Evolutionary conservation across 1,140 invertebrate genomes (phyloP), one percentile per base, ranked within the genome.

Genomic region (Adelges cooleyi): DNA sequence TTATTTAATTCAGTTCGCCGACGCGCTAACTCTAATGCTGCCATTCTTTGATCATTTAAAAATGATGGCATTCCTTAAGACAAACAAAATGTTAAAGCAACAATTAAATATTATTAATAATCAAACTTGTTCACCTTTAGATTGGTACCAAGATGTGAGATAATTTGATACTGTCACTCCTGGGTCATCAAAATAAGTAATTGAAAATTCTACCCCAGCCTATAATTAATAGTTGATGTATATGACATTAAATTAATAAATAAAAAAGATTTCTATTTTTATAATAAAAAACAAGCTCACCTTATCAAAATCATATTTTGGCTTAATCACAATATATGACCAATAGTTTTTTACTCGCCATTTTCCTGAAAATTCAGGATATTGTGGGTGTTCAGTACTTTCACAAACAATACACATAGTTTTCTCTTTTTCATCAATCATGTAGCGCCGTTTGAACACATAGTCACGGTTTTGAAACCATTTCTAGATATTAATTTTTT

Each of bases 181-280:
- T 17, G 89, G 88, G 78, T 91, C 86, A 73, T 92, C 90, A 73
- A 86, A 92, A 76, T 92, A 92, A 1, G 89, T 92, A 6, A 92
- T 77, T 25, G 84, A 81, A 75, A 90, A 92, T 74, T 92, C 88
- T 68, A 91, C 80, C n/a, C 85, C 85, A 33, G 74, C 74, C 76
- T 78, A 68, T n/a, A 70, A 72, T 8, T 1, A 53, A 65, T 50
- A 67, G 38, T 67, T 36, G n/a, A 46, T 23, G 18, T 50, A 68
- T 9, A 66, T 40, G 4, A 51, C 44, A 66, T 15, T 20, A 66
- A 51, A n/a, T 29, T 36, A 20, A 27, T 51, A n/a, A n/a, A n/a
- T n/a, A n/a, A n/a, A 40, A 9, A 10, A 40, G 38, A 10, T 38
- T 42, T n/a, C n/a, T n/a, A n/a, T n/a, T n/a, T n/a, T n/a, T n/a